Conservation (phyloP, 1,140 invertebrate species). For the Zaprionus lachaisei region DNA sequence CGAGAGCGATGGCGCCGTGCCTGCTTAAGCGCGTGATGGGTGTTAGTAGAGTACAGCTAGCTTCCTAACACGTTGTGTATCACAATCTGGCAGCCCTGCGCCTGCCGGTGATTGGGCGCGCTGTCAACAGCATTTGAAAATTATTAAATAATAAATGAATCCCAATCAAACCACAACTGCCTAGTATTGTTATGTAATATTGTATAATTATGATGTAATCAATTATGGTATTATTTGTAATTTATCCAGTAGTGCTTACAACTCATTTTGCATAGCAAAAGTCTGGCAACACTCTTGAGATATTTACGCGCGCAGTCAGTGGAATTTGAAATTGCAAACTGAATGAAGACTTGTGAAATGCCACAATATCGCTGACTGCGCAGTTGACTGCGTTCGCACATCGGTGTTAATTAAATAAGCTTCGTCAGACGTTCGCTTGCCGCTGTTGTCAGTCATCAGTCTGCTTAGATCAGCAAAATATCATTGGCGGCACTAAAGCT, state of each 20-base stretch:
- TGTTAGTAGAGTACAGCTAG: slow-evolving; percentile 33
- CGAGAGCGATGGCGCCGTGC: slow-evolving; percentile 10
- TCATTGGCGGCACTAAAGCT: slow-evolving; percentile 21
- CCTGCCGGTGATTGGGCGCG: background rate
- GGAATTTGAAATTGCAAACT: slow-evolving; percentile 25
- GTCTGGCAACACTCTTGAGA: slow-evolving; percentile 24
- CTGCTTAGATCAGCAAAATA: slow-evolving; percentile 64
- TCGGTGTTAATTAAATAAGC: slow-evolving; percentile 72
- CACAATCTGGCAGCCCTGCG: slow-evolving; percentile 20
- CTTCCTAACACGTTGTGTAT: background rate
- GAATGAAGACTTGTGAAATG: slow-evolving; percentile 25
- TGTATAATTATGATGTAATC: background rate
- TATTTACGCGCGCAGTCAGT: slow-evolving; percentile 14
- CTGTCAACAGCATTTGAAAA: slow-evolving; percentile 15
- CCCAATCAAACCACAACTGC: background rate
- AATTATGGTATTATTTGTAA: background rate
- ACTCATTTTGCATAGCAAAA: background rate
- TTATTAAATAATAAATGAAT: background rate
- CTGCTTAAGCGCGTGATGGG: background rate
- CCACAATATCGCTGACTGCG: slow-evolving; percentile 25
- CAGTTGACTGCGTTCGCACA: slow-evolving; percentile 56
- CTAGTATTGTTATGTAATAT: background rate
- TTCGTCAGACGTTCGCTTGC: slow-evolving; percentile 36
- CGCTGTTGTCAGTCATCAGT: slow-evolving; percentile 42
- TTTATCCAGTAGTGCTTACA: background rate